A percentile compares a stretch with the other conserved stretches of the same genome.
These are phyloP conservation scores for Mesocentrotus franciscanus DNA, from an alignment of 53 echinoderm and acorn worm genomes.

Conservation along the genomic window DNA sequence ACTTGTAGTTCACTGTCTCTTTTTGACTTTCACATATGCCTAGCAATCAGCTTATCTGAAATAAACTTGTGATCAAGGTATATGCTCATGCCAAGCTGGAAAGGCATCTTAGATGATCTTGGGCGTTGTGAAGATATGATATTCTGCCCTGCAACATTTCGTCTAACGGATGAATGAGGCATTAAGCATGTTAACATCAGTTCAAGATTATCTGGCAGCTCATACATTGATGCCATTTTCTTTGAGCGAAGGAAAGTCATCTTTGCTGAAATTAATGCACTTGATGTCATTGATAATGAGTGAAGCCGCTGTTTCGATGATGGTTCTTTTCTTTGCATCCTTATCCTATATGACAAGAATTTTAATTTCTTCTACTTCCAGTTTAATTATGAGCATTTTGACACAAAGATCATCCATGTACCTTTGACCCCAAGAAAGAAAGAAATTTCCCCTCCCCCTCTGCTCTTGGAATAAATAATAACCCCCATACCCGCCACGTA, in stretches of 20 bases:
- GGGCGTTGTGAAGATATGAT: constrained; percentile 54
- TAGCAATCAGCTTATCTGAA: constrained; percentile 72
- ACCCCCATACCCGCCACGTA: no score
- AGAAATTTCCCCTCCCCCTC: no score
- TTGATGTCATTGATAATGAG: constrained; percentile 74
- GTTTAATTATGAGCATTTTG: no score
- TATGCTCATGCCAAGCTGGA: constrained; percentile 63
- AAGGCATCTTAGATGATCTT: no score
- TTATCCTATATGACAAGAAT: no score
- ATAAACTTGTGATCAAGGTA: constrained; percentile 79
- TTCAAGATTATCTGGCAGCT: constrained; percentile 73
- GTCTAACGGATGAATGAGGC: constrained; percentile 54
- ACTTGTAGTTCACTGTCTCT: constrained; percentile 78
- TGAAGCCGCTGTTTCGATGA: constrained; percentile 78
- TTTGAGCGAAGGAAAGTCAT: constrained; percentile 72
- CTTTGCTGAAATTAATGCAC: constrained; percentile 76
- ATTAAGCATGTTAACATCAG: constrained; percentile 69
- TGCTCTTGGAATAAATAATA: no score
- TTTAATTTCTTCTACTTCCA: no score
- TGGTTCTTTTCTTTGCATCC: constrained; percentile 46
- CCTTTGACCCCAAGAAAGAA: no score
- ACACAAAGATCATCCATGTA: no score
- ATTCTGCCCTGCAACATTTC: constrained; percentile 70
- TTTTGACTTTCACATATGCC: constrained; percentile 76
- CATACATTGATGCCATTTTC: constrained; percentile 76